Conservation (phyloP, 2,888 invertebrate species). For the Eilema caniola region DNA sequence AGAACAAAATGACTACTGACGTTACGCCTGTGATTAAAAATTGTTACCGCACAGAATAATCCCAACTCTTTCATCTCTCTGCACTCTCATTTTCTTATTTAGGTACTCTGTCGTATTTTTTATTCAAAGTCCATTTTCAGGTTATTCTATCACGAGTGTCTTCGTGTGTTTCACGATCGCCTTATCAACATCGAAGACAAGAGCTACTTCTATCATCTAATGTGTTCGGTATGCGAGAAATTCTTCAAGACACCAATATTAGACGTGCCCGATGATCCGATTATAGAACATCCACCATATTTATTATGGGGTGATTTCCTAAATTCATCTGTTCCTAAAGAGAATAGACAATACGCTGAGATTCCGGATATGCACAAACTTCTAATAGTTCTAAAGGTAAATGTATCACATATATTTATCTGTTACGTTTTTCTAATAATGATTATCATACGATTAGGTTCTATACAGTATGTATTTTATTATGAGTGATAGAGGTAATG, state of each 20-base stretch:
- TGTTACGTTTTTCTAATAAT: neutral
- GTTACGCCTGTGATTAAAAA: neutral
- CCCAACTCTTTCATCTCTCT: too few relatives aligned
- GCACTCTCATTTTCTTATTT: too few relatives aligned
- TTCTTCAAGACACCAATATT: conserved; percentile 88
- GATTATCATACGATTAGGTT: too few relatives aligned
- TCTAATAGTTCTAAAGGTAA: conserved; percentile 89
- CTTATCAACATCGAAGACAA: conserved; percentile 94
- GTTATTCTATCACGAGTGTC: conserved; percentile 96
- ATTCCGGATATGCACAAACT: conserved; percentile 91
- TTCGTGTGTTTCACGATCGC: conserved; percentile 96
- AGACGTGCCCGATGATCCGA: conserved; percentile 86
- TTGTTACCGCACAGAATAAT: too few relatives aligned
- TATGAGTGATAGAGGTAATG: too few relatives aligned
- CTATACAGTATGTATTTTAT: too few relatives aligned
- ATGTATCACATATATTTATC: neutral
- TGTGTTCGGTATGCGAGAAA: conserved; percentile 89
- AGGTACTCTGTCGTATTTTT: too few relatives aligned
- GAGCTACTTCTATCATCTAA: conserved; percentile 91
- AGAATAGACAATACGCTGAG: conserved; percentile 94
- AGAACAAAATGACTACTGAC: too few relatives aligned
- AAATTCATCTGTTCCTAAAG: conserved; percentile 90
- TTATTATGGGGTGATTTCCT: conserved; percentile 95
- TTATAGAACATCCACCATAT: conserved; percentile 88
- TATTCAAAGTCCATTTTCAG: too few relatives aligned